These are phyloP conservation scores for Mystacides longicornis DNA, from an alignment of 2,888 invertebrate genomes.

Conservation along the genomic window DNA sequence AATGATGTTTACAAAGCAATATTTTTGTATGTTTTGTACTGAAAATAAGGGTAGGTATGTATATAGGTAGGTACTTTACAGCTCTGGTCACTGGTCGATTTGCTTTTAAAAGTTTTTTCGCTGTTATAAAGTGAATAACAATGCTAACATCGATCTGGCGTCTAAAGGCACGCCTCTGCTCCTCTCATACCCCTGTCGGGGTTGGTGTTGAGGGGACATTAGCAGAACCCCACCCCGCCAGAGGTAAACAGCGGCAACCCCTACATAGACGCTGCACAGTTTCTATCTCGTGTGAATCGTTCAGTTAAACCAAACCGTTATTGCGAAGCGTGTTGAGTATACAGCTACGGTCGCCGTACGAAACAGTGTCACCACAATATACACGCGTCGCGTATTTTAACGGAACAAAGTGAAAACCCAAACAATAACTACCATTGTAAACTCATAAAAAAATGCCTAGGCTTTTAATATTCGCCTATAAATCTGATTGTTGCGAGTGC, in stretches of 20 bases:
- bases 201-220: background rate
- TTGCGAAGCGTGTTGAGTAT: background rate
- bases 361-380: no score
- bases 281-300: conserved; percentile 1
- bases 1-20: background rate
- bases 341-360: no score
- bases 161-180: conserved; percentile 8
- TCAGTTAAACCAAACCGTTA: background rate
- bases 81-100: conserved; percentile 3
- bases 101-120: conserved; percentile 1
- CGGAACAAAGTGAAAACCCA: no score
- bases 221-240: background rate
- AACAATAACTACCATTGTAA: no score
- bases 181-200: background rate
- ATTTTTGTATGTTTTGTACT: background rate
- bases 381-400: no score
- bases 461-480: no score
- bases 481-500: no score
- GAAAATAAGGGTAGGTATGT: background rate
- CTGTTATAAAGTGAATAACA: conserved; percentile 13
- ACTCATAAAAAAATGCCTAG: no score
- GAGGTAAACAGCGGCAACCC: conserved; percentile 1
- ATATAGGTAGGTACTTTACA: background rate
- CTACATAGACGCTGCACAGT: background rate
- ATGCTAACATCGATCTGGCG: conserved; percentile 10